Conservation (phyloP, 2,113 vertebrate genomes). For the Oncorhynchus clarkii region DNA sequence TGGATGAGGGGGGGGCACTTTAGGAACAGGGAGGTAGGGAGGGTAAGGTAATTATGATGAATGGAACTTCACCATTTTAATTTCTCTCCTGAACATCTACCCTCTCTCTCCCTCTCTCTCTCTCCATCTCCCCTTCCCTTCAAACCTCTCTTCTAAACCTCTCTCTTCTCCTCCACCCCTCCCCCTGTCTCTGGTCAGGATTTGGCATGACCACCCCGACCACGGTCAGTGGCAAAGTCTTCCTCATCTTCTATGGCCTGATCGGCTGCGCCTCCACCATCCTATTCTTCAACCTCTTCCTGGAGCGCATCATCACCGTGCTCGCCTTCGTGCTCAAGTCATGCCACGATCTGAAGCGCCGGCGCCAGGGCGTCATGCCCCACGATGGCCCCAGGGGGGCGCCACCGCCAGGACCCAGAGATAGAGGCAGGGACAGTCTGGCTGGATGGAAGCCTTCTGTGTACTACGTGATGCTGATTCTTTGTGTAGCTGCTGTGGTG, state of each 20-base stretch:
- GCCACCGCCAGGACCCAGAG: not conserved
- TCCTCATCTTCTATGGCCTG: constrained; percentile 84
- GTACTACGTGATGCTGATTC: constrained; percentile 83
- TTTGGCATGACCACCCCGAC: constrained; percentile 84
- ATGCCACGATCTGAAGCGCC: constrained; percentile 74
- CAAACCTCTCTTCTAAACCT: constrained; percentile 25
- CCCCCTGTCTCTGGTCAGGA: constrained; percentile 57
- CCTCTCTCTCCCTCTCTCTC: constrained; percentile 11
- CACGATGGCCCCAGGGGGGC: constrained; percentile 17
- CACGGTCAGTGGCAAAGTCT: constrained; percentile 79
- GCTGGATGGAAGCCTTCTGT: constrained; percentile 83
- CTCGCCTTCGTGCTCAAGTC: constrained; percentile 77
- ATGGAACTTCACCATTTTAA: not conserved
- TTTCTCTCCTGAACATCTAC: constrained; percentile 9
- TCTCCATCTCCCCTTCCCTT: constrained; percentile 11
- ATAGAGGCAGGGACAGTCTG: constrained; percentile 51
- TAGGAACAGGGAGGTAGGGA: too few relatives aligned
- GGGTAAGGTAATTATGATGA: too few relatives aligned
- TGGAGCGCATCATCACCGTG: constrained; percentile 82
- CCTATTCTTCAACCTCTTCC: constrained; percentile 84
- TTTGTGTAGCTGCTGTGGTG: constrained; percentile 76
- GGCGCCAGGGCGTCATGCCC: constrained; percentile 62
- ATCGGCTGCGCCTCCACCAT: constrained; percentile 82
- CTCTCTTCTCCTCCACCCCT: constrained; percentile 24
- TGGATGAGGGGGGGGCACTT: too few relatives aligned